Base-by-base conservation (phyloP, 2,113 vertebrate species). In the Stigmatopora nigra region DNA sequence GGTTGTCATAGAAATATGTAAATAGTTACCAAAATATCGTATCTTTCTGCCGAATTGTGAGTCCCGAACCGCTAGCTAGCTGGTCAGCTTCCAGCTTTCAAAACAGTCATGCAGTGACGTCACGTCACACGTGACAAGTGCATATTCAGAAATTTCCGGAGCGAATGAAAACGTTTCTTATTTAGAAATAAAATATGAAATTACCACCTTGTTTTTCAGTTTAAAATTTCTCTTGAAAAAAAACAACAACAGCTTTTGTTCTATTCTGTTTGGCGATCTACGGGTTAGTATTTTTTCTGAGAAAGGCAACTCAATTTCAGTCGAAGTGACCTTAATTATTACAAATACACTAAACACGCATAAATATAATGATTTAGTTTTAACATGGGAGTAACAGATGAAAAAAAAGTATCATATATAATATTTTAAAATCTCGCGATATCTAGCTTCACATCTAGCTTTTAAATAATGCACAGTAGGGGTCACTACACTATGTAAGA, bases 31-130 rank as follows among this genome's bases (percentile, higher is more conserved):
- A 62, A 22, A 36, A 31, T 72, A 14, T 11, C 58, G 65, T 73
- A 14, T 19, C 7, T 67, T 77, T 78, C 77, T 72, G 69, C 45
- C 67, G 70, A 60, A 67, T 56, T 67, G 46, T 82, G 80, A 79
- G 81, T 70, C 73, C 62, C 25, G 25, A 59, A 8, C 49, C n/a
- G 56, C 57, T 71, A 35, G n/a, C 47, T 65, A 66, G 82, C 71
- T 81, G 78, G 62, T 71, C 73, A 82, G 72, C 66, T 71, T 74
- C 77, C 75, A 70, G 74, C 78, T 75, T 86, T 84, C 84, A 88
- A 88, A 88, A 86, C 80, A 86, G 76, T 82, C 68, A 79, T 62
- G 71, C 35, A 41, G 49, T 84, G 82, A 84, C 81, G 80, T 81
- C 67, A 65, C 64, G 57, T 19, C 64, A 67, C 72, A 46, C 56